phyloP scores from a whole-genome alignment of 2,113 vertebrate species.

The Brachyhypopomus occidentalis region DNA sequence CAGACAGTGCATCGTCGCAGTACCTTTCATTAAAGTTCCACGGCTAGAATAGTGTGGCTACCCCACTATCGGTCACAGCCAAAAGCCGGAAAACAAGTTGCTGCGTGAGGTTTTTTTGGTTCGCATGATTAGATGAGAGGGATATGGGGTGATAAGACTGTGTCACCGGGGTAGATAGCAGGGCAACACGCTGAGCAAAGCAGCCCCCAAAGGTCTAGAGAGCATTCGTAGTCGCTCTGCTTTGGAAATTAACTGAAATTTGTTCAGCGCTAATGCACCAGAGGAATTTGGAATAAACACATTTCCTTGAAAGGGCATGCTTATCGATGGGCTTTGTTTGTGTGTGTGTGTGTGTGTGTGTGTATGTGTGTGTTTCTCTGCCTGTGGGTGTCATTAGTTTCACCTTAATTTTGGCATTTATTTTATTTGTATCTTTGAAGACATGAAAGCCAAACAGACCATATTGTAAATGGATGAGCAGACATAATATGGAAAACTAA shows the following conservation, averaged over 20 bases:
- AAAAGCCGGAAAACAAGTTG: slow-evolving; percentile 67
- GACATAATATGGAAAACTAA: slow-evolving; percentile 59
- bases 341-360: slow-evolving; percentile 28
- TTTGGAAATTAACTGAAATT: slow-evolving; percentile 76
- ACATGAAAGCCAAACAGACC: slow-evolving; percentile 74
- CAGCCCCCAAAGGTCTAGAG: slow-evolving; percentile 75
- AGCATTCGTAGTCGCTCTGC: slow-evolving; percentile 72
- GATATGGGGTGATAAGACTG: slow-evolving; percentile 43
- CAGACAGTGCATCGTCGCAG: slow-evolving; percentile 70
- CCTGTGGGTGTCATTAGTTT: slow-evolving; percentile 59
- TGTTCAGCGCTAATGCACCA: slow-evolving; percentile 71
- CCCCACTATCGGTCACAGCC: slow-evolving; percentile 74
- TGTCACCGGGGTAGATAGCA: slow-evolving; percentile 65
- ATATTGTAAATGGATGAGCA: slow-evolving; percentile 72
- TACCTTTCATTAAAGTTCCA: slow-evolving; percentile 80
- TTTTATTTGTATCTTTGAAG: slow-evolving; percentile 79
- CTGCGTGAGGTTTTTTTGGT: slow-evolving; percentile 57
- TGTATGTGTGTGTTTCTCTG: slow-evolving; percentile 14
- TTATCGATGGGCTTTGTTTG: slow-evolving; percentile 65
- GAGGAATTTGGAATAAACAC: slow-evolving; percentile 57
- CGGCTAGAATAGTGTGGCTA: slow-evolving; percentile 63
- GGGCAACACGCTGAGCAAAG: slow-evolving; percentile 70
- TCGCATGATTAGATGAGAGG: slow-evolving; percentile 45
- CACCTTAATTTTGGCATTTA: slow-evolving; percentile 70
- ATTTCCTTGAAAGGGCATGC: slow-evolving; percentile 56